Evolutionary conservation across 2,113 vertebrate genomes (phyloP).

Genomic region (Lutjanus erythropterus): DNA sequence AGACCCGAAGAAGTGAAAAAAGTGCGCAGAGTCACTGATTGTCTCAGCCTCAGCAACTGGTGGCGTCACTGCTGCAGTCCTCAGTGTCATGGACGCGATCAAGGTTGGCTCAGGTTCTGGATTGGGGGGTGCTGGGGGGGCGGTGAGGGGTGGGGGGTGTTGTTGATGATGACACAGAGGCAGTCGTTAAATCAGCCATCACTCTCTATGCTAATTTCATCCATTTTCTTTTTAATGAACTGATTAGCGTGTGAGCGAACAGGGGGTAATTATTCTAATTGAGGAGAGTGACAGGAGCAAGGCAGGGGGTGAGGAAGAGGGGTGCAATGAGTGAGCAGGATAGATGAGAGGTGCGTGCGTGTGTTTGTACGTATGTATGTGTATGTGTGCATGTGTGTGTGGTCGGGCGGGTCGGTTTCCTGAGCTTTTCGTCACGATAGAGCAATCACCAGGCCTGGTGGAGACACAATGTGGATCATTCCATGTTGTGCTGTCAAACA

Average conservation of each 20-base stretch:
- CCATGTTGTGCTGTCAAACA: constrained; percentile 61
- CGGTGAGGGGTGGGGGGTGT: constrained; percentile 8
- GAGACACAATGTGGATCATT: constrained; percentile 58
- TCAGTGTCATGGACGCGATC: constrained; percentile 40
- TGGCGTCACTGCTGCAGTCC: constrained; percentile 48
- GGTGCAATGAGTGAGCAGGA: constrained; percentile 52
- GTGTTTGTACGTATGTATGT: constrained; percentile 9
- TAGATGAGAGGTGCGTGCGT: constrained; percentile 49
- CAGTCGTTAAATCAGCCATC: constrained; percentile 80
- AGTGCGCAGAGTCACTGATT: constrained; percentile 24
- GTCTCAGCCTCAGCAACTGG: constrained; percentile 45
- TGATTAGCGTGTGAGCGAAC: constrained; percentile 85
- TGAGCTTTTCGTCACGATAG: constrained; percentile 66
- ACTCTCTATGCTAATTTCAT: constrained; percentile 84
- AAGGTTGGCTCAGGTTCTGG: constrained; percentile 58
- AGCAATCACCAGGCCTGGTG: constrained; percentile 55
- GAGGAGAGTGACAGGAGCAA: constrained; percentile 82
- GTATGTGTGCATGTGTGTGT: not conserved
- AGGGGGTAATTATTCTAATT: constrained; percentile 87
- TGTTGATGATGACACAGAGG: constrained; percentile 76
- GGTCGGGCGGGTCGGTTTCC: constrained; percentile 44
- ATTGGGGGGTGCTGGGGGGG: not conserved
- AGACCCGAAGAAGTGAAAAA: constrained; percentile 7
- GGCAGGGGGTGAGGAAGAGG: constrained; percentile 72
- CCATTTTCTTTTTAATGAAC: constrained; percentile 89